phyloP scores from a whole-genome alignment of 2,888 invertebrate species.

The Archips crataeganus region DNA sequence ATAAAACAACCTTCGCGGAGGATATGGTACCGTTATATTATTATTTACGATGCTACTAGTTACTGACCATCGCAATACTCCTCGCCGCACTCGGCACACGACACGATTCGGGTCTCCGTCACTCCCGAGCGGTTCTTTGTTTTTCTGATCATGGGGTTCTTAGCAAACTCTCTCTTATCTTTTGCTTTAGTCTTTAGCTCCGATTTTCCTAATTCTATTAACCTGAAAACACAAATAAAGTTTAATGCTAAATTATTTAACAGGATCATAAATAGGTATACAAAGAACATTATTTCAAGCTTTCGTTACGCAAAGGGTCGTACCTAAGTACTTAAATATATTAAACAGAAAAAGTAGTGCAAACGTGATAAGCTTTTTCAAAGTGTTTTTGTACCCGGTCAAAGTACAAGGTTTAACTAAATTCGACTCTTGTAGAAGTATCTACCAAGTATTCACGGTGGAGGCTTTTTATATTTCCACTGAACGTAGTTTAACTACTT shows the following conservation, averaged over 20 bases:
- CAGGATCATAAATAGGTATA: background rate
- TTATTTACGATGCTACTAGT: background rate
- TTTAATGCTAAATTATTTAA: background rate
- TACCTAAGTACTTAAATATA: too few relatives aligned
- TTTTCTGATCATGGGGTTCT: conserved; percentile 89
- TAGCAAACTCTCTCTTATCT: conserved; percentile 88
- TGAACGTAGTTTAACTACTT: too few relatives aligned
- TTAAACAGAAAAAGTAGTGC: too few relatives aligned
- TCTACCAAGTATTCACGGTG: too few relatives aligned
- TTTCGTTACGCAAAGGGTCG: too few relatives aligned
- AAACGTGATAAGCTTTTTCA: too few relatives aligned
- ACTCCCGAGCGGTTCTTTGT: conserved; percentile 94
- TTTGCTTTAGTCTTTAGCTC: conserved; percentile 89
- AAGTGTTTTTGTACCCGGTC: too few relatives aligned
- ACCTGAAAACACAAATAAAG: conserved; percentile 72
- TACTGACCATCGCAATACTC: conserved; percentile 91
- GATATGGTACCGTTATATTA: background rate
- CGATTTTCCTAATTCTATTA: conserved; percentile 93
- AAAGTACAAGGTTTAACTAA: too few relatives aligned
- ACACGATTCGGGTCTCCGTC: conserved; percentile 90
- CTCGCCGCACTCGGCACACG: conserved; percentile 93
- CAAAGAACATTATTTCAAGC: too few relatives aligned
- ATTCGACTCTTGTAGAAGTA: too few relatives aligned
- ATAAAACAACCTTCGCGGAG: background rate
- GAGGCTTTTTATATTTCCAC: too few relatives aligned